Conservation (phyloP, 1,140 invertebrate genomes). For the Caerostris extrusa region DNA sequence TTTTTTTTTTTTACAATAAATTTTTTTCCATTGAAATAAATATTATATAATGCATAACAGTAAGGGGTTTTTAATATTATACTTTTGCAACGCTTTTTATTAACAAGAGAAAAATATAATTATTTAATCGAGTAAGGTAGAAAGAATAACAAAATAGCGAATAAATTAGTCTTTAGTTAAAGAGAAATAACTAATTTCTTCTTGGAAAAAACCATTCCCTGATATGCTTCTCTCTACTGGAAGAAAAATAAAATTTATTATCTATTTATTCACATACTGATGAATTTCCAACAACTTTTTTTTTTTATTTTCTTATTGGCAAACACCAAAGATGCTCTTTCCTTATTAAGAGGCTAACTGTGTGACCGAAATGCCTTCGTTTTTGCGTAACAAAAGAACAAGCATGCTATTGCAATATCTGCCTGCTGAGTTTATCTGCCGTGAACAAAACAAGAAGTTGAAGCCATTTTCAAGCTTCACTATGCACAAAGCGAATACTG, state of each 20-base stretch:
- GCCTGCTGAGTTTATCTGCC: slow-evolving; percentile 10
- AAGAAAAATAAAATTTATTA: neutral
- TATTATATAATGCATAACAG: too few relatives aligned
- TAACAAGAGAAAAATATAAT: too few relatives aligned
- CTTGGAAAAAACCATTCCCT: too few relatives aligned
- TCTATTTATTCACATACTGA: neutral
- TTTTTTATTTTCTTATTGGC: neutral
- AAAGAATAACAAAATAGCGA: too few relatives aligned
- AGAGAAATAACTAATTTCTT: too few relatives aligned
- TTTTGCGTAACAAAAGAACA: neutral
- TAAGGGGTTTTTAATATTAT: too few relatives aligned
- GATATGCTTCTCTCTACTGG: too few relatives aligned
- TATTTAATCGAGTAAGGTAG: too few relatives aligned
- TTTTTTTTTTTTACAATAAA: too few relatives aligned
- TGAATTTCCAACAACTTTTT: neutral
- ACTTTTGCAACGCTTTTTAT: too few relatives aligned
- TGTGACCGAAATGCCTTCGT: neutral
- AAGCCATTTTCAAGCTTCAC: slow-evolving; percentile 6
- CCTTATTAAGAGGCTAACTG: neutral
- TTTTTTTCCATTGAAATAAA: too few relatives aligned
- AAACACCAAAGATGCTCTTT: neutral
- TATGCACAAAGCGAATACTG: slow-evolving; percentile 9
- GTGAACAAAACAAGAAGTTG: slow-evolving; percentile 6
- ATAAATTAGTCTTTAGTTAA: too few relatives aligned
- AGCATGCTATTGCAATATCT: neutral